phyloP scores from a whole-genome alignment of 2,113 vertebrate species.

The Xyliphius kryptos region DNA sequence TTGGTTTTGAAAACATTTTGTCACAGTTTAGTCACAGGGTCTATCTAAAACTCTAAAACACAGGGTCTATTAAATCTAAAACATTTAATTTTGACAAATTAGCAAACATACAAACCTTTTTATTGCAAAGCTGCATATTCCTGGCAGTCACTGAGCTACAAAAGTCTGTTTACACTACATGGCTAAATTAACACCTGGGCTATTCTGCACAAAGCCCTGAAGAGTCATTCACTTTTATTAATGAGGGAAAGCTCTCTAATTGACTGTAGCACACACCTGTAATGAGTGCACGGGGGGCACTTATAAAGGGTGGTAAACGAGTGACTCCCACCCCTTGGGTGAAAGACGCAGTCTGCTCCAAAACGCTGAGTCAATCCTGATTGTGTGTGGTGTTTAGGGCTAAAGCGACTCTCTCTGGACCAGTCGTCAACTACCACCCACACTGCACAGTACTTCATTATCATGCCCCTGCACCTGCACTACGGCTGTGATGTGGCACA shows the following conservation, averaged over 20 bases:
- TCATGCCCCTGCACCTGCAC: conserved; percentile 39
- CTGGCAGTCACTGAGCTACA: conserved; percentile 12
- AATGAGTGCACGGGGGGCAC: conserved; percentile 31
- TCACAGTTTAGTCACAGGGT: too few relatives aligned
- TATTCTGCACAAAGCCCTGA: conserved; percentile 7
- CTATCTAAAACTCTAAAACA: too few relatives aligned
- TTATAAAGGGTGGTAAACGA: too few relatives aligned
- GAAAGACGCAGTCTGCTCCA: too few relatives aligned
- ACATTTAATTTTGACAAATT: too few relatives aligned
- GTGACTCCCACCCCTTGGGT: too few relatives aligned
- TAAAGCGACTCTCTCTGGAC: conserved; percentile 21
- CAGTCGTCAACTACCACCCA: conserved; percentile 36
- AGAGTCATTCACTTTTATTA: conserved; percentile 44
- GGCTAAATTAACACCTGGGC: conserved; percentile 42
- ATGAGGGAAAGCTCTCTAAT: conserved; percentile 40
- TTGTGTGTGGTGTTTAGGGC: conserved; percentile 21
- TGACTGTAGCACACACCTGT: conserved; percentile 39
- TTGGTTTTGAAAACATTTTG: too few relatives aligned
- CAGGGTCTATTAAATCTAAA: too few relatives aligned
- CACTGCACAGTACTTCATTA: conserved; percentile 39
- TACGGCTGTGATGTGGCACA: conserved; percentile 25
- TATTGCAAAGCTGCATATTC: too few relatives aligned
- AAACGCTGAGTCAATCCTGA: conserved; percentile 42
- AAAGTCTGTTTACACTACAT: conserved; percentile 30
- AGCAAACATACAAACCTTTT: too few relatives aligned